These are phyloP conservation scores for Salvator merianae DNA, from an alignment of 2,113 vertebrate species.

Conservation along the genomic window DNA sequence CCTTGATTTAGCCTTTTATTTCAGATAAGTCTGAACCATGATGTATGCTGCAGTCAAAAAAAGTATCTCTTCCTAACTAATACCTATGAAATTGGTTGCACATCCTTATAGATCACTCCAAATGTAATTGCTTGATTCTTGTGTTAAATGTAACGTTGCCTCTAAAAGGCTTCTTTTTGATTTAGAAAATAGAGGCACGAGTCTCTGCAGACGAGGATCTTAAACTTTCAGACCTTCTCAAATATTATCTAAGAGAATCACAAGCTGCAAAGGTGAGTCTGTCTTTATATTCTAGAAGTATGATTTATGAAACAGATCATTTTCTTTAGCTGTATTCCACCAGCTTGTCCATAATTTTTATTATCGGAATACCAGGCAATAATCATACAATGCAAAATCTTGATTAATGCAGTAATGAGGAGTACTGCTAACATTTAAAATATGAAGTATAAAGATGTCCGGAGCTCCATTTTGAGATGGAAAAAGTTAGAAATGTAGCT, in stretches of 20 bases:
- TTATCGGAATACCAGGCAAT: neutral
- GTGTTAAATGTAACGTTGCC: constrained; percentile 7
- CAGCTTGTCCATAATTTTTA: neutral
- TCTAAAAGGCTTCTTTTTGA: constrained; percentile 33
- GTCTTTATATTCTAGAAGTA: constrained; percentile 14
- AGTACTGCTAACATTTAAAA: constrained; percentile 1
- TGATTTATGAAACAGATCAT: neutral
- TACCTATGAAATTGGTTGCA: neutral
- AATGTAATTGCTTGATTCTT: neutral
- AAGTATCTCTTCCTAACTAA: neutral
- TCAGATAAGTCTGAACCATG: no score
- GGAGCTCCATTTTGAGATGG: no score
- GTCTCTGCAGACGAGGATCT: constrained; percentile 97
- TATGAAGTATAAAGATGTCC: neutral
- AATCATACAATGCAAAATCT: neutral
- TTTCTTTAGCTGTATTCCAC: no score
- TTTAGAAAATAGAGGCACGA: constrained; percentile 94
- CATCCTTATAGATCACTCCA: neutral
- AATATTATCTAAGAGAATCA: constrained; percentile 97
- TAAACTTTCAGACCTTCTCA: constrained; percentile 96
- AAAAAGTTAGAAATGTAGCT: no score
- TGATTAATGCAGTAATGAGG: constrained; percentile 11
- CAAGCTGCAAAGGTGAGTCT: constrained; percentile 94
- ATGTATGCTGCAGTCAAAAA: neutral
- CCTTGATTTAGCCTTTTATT: no score